These are phyloP conservation scores for Gallinago media DNA, from an alignment of 2,113 vertebrate species.

Conservation along the genomic window DNA sequence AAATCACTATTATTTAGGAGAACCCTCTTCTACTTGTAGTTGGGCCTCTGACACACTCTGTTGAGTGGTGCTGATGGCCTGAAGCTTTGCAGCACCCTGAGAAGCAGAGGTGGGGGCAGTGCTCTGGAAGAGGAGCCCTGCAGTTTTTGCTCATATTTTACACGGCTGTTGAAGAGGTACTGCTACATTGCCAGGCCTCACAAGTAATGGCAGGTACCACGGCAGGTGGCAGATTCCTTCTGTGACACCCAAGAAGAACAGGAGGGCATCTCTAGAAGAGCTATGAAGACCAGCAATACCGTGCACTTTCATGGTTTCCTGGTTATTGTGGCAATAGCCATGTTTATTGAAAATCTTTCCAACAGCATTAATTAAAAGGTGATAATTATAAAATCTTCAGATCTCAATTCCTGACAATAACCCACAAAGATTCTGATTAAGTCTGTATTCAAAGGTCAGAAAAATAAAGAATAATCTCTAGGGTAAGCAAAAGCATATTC, in stretches of 20 bases:
- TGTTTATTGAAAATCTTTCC: neutral
- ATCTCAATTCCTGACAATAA: neutral
- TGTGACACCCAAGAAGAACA: neutral
- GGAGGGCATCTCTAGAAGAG: neutral
- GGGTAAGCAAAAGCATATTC: neutral
- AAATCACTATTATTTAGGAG: conserved; percentile 62
- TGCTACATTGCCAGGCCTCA: neutral
- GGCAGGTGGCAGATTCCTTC: neutral
- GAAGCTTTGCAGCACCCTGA: neutral
- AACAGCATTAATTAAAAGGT: neutral
- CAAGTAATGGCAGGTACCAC: neutral
- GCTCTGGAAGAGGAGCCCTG: neutral
- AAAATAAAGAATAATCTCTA: neutral
- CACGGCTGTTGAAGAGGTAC: neutral
- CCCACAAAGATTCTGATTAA: neutral
- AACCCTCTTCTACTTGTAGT: conserved; percentile 10
- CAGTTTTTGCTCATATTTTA: neutral
- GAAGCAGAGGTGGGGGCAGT: neutral
- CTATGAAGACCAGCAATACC: neutral
- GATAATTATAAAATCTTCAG: neutral
- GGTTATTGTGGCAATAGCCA: neutral
- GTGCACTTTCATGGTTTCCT: neutral
- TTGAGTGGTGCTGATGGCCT: neutral
- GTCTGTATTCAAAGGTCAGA: neutral
- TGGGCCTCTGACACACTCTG: neutral